Evolutionary conservation across 37 sponge, comb jelly and placozoan species (phyloP).

Genomic region (Cliona cf. orientalis): DNA sequence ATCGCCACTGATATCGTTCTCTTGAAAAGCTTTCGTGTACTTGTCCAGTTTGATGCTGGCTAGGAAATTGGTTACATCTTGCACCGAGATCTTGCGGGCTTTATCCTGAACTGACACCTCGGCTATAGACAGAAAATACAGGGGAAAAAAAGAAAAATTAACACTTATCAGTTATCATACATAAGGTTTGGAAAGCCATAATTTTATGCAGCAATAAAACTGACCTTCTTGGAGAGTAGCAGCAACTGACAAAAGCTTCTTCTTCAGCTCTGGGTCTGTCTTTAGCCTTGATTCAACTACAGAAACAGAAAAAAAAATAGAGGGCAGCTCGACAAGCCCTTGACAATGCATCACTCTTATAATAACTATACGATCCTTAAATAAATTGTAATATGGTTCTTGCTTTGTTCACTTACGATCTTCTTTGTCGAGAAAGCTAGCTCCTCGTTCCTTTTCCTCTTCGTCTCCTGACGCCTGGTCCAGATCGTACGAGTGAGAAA

Average conservation of each 20-base stretch:
- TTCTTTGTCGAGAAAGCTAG: neutral
- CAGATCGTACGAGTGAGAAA: neutral
- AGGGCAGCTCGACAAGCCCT: neutral
- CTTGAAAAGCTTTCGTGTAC: neutral
- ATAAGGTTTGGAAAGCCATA: no score
- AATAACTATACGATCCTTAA: neutral
- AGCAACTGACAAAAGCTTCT: constrained; percentile 3
- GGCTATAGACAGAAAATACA: no score
- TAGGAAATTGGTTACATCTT: constrained; percentile 4
- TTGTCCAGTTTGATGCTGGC: neutral
- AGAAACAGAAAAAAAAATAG: neutral
- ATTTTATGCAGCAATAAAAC: neutral
- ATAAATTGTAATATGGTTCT: no score
- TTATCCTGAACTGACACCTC: no score
- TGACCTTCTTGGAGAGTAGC: no score
- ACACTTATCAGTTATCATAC: no score
- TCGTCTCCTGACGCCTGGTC: neutral
- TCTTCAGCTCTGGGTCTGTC: constrained; percentile 10
- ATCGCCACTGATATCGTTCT: neutral
- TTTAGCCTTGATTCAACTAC: constrained; percentile 17
- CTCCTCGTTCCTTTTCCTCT: neutral
- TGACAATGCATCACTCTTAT: neutral
- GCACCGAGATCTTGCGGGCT: neutral
- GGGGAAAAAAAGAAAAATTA: no score
- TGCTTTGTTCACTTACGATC: neutral